Conservation (phyloP, 1,140 invertebrate species). For the Diabrotica undecimpunctata region DNA sequence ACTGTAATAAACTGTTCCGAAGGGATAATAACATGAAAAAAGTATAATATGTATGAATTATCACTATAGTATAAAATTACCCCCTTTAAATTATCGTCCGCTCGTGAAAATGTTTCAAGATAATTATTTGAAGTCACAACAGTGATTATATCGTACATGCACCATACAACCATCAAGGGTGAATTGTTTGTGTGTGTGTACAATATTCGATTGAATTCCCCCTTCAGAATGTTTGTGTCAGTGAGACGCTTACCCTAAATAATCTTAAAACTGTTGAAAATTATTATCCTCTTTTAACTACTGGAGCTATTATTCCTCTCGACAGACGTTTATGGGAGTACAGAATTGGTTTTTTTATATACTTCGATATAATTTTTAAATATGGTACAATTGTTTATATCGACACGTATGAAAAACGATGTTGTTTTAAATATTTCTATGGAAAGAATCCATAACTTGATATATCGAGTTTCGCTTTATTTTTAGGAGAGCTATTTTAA, state of each 20-base stretch:
- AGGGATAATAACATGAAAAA: too few species aligned
- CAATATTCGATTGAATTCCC: constrained; percentile 8
- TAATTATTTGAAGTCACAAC: constrained; percentile 14
- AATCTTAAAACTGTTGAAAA: constrained; percentile 14
- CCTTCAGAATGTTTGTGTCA: constrained; percentile 3
- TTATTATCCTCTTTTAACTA: constrained; percentile 15
- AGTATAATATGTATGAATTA: too few species aligned
- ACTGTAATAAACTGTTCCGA: too few species aligned
- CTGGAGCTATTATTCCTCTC: not conserved
- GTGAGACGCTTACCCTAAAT: constrained; percentile 8
- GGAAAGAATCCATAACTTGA: too few species aligned
- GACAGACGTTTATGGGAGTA: too few species aligned
- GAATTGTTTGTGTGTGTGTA: constrained; percentile 6
- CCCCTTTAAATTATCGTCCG: not conserved
- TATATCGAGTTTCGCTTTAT: too few species aligned
- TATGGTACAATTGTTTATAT: too few species aligned
- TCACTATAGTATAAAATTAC: not conserved
- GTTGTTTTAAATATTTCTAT: too few species aligned
- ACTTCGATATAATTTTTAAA: too few species aligned
- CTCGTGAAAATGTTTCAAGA: not conserved
- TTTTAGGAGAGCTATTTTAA: too few species aligned
- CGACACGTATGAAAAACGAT: too few species aligned
- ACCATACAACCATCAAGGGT: constrained; percentile 5
- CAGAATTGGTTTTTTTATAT: too few species aligned
- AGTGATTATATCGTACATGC: not conserved